Conservation (phyloP, 2,113 vertebrate species). For the Probosciger aterrimus region DNA sequence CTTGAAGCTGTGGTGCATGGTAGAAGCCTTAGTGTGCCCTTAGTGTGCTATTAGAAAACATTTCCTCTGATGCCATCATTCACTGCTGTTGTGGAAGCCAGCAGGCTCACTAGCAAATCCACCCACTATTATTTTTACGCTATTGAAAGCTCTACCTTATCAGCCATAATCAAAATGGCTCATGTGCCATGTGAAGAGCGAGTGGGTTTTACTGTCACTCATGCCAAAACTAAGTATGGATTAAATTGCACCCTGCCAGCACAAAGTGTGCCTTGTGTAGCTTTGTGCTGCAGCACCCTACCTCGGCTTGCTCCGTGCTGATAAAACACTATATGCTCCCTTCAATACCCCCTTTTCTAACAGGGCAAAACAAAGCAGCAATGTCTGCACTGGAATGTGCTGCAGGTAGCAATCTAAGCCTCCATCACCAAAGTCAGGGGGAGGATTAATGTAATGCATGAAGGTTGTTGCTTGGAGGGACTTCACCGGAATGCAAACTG, state of each 20-base stretch:
- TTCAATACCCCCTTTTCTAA: background rate
- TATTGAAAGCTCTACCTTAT: background rate
- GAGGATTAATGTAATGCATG: constrained; percentile 32
- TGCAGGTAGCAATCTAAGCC: constrained; percentile 65
- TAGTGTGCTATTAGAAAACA: background rate
- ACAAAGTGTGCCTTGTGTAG: constrained; percentile 47
- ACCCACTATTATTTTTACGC: background rate
- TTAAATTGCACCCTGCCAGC: constrained; percentile 58
- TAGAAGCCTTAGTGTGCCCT: background rate
- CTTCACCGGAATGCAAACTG: constrained; percentile 32
- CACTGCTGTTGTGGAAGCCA: constrained; percentile 21
- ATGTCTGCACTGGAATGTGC: constrained; percentile 47
- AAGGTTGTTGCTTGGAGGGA: constrained; percentile 44
- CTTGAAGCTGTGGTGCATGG: background rate
- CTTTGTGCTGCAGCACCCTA: background rate
- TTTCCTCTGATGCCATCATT: constrained; percentile 40
- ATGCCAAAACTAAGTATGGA: constrained; percentile 19
- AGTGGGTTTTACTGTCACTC: background rate
- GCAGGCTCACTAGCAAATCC: constrained; percentile 37
- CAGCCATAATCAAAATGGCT: background rate
- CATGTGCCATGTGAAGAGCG: background rate
- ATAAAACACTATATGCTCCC: background rate
- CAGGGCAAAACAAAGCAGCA: constrained; percentile 6
- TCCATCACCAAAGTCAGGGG: background rate
- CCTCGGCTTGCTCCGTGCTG: background rate